Conservation (phyloP, 2,113 vertebrate species). For the Centrocercus urophasianus region DNA sequence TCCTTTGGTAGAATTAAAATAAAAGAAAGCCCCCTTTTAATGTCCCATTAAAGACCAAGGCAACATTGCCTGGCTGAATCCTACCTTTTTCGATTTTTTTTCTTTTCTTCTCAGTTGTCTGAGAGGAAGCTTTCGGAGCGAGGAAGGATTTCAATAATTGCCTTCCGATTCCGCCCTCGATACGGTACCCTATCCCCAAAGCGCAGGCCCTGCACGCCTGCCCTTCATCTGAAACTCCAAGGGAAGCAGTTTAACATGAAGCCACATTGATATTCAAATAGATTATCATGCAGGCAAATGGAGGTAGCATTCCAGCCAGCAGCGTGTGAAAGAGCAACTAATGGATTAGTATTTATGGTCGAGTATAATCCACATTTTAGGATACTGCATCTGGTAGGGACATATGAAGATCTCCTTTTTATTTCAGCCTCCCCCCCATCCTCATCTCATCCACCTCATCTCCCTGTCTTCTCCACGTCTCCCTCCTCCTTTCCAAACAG, state of each 20-base stretch:
- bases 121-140: not conserved
- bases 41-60: not conserved
- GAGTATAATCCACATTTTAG: constrained; percentile 55
- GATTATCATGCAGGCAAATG: constrained; percentile 69
- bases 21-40: not conserved
- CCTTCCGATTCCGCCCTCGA: not conserved
- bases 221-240: constrained; percentile 71
- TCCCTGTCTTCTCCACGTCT: not conserved
- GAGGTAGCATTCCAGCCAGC: constrained; percentile 60
- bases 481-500: constrained; percentile 23
- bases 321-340: constrained; percentile 73
- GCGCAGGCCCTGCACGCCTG: not conserved
- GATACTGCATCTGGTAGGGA: constrained; percentile 58
- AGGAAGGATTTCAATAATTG: constrained; percentile 40
- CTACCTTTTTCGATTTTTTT: not conserved
- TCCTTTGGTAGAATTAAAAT: not conserved
- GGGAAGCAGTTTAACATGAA: constrained; percentile 68
- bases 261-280: constrained; percentile 78
- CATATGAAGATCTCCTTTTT: constrained; percentile 14
- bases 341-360: constrained; percentile 75
- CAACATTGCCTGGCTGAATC: not conserved
- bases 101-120: not conserved
- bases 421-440: not conserved
- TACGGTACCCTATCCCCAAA: constrained; percentile 53
- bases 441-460: not conserved